Percentiles rank a stretch among this genome's conserved stretches.
These are phyloP conservation scores for Torymus auratus DNA, from an alignment of 2,888 invertebrate genomes.

Conservation along the genomic window DNA sequence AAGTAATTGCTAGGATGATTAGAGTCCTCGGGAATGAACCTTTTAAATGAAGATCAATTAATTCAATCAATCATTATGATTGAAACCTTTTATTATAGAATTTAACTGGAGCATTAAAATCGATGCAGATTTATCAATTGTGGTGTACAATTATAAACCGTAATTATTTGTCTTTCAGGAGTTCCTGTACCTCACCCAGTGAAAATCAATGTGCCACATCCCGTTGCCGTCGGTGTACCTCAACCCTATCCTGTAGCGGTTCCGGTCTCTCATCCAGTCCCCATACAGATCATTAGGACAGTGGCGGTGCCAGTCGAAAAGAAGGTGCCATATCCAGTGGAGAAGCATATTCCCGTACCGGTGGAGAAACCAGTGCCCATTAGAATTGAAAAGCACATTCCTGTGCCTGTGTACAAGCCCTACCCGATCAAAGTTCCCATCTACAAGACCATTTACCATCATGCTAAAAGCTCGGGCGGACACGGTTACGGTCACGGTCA, in stretches of 20 bases:
- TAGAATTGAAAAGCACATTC: constrained; percentile 83
- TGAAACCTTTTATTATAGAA: too few species aligned
- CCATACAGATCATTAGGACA: constrained; percentile 84
- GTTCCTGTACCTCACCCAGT: constrained; percentile 82
- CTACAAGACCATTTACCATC: constrained; percentile 85
- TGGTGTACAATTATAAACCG: background rate
- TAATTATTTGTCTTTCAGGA: constrained; percentile 59
- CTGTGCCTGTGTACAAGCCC: constrained; percentile 84
- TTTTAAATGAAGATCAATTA: too few species aligned
- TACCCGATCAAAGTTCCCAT: constrained; percentile 85
- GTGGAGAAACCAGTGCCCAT: constrained; percentile 84
- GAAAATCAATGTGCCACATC: constrained; percentile 80
- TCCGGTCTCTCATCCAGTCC: constrained; percentile 83
- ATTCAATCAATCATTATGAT: too few species aligned
- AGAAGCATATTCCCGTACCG: constrained; percentile 82
- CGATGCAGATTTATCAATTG: too few species aligned
- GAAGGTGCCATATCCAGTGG: constrained; percentile 85
- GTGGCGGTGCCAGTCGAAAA: constrained; percentile 84
- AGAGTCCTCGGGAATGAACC: too few species aligned
- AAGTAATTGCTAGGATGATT: too few species aligned
- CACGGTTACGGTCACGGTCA: constrained; percentile 26
- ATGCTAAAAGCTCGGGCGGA: constrained; percentile 77
- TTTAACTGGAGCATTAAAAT: too few species aligned
- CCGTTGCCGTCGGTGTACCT: constrained; percentile 80
- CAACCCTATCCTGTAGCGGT: constrained; percentile 84